phyloP scores from a whole-genome alignment of 2,888 invertebrate genomes.

The Ectemnius lituratus region DNA sequence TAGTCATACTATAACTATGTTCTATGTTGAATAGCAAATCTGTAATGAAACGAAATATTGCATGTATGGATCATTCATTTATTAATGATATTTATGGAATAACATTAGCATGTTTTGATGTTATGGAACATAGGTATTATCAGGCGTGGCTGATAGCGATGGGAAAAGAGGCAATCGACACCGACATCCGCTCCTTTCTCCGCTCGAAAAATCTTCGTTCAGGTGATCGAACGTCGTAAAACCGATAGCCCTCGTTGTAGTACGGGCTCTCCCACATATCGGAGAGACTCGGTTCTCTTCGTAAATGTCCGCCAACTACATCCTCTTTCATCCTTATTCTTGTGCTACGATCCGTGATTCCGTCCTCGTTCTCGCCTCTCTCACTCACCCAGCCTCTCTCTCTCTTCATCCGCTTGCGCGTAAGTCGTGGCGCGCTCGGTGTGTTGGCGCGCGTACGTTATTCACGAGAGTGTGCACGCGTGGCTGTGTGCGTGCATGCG shows the following conservation, averaged over 20 bases:
- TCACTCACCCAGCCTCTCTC: constrained; percentile 24
- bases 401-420: constrained; percentile 45
- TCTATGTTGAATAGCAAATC: not conserved
- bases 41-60: not conserved
- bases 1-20: too few species aligned
- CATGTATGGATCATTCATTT: constrained; percentile 1
- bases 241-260: constrained; percentile 49
- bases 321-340: constrained; percentile 59
- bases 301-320: constrained; percentile 65
- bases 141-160: not conserved
- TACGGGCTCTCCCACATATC: constrained; percentile 56
- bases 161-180: not conserved
- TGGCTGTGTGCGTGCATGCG: constrained; percentile 21
- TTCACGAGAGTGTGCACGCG: constrained; percentile 32
- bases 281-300: constrained; percentile 60
- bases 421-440: constrained; percentile 39
- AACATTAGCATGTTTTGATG: not conserved
- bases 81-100: not conserved
- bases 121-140: not conserved
- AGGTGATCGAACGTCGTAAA: constrained; percentile 60
- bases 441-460: constrained; percentile 29
- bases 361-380: constrained; percentile 19
- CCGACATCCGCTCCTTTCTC: constrained; percentile 17
- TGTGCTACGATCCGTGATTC: constrained; percentile 23
- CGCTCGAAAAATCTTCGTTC: constrained; percentile 51